These are phyloP conservation scores for Spinus pinus DNA, from an alignment of 2,797 vertebrate genomes.

Conservation along the genomic window DNA sequence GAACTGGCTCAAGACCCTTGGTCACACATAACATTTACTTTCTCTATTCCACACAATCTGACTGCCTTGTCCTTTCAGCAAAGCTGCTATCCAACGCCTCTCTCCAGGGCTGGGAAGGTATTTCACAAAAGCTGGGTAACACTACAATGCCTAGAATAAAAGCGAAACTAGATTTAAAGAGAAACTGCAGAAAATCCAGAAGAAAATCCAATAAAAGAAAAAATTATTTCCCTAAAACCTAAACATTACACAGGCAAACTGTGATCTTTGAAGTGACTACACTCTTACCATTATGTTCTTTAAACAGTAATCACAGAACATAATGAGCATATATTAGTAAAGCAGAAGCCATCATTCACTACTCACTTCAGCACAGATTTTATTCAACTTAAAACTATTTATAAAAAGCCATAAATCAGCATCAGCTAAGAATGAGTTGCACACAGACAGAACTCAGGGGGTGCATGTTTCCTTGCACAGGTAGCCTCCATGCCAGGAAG, in stretches of 20 bases:
- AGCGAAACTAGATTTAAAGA: background rate
- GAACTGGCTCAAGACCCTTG: background rate
- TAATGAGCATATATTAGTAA: background rate
- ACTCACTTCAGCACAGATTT: background rate
- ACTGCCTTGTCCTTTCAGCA: accelerated
- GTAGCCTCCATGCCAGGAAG: slow-evolving; percentile 10
- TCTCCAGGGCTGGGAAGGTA: background rate
- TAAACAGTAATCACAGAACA: background rate
- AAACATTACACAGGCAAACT: background rate
- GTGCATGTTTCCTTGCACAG: background rate
- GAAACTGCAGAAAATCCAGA: background rate
- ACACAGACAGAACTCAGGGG: background rate
- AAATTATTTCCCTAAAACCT: background rate
- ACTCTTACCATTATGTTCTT: background rate
- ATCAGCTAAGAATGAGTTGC: background rate
- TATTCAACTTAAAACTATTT: background rate
- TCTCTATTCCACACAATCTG: background rate
- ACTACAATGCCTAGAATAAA: background rate
- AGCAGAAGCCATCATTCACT: background rate
- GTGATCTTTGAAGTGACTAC: background rate
- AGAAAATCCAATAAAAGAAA: background rate
- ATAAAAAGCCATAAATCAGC: background rate
- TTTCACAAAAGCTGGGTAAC: background rate
- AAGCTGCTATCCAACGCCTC: background rate
- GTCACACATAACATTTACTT: background rate